Percentiles rank a stretch among this genome's conserved stretches.
phyloP scores from a whole-genome alignment of 2,888 invertebrate genomes.

The Dasypolia templi region DNA sequence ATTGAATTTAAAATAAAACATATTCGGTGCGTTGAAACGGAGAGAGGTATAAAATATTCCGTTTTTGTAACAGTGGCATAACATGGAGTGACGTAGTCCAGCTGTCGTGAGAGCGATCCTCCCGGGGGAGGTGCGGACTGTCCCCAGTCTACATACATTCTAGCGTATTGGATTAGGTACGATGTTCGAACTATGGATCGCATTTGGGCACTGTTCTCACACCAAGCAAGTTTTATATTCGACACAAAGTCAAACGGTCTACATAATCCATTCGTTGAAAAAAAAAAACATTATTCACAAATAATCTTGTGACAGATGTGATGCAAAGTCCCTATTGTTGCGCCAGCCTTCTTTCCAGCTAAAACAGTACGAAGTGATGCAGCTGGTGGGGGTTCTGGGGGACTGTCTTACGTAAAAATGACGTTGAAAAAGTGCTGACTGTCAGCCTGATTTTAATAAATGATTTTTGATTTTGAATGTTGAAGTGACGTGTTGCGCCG shows the following conservation, averaged over 20 bases:
- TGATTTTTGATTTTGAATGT: neutral
- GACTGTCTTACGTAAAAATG: neutral
- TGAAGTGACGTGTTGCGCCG: too few species aligned
- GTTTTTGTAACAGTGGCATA: slow-evolving; percentile 1
- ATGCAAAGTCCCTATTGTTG: neutral
- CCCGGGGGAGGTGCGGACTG: neutral
- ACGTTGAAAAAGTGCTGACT: neutral
- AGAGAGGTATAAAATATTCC: slow-evolving; percentile 20
- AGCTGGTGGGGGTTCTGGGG: neutral
- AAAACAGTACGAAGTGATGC: neutral
- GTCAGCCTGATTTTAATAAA: neutral
- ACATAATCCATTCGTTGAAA: neutral
- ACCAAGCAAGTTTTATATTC: neutral
- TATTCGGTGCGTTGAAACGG: slow-evolving; percentile 17
- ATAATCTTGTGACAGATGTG: neutral
- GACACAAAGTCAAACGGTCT: neutral
- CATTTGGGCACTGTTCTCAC: neutral
- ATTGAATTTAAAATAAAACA: slow-evolving; percentile 53
- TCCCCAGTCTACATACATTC: neutral
- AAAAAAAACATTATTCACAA: neutral
- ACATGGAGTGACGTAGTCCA: neutral
- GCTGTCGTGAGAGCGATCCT: neutral
- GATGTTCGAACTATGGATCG: neutral
- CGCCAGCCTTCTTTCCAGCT: neutral
- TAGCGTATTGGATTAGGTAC: neutral